phyloP scores from a whole-genome alignment of 1,140 invertebrate species.

The Idris sp. region DNA sequence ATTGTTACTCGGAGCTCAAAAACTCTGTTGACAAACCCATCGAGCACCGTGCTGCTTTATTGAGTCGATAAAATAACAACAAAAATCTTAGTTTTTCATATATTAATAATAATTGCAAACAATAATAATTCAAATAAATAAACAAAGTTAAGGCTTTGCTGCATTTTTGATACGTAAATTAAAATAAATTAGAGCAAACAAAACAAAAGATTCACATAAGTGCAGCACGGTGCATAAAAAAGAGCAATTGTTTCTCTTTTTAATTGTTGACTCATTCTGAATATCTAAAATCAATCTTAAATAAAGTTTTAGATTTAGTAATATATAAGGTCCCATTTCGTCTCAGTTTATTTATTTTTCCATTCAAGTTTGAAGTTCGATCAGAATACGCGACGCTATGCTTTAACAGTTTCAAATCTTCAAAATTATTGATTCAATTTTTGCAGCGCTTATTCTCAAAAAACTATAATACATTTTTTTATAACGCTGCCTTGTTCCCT shows the following conservation, averaged over 20 bases:
- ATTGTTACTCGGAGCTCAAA: conserved; percentile 46
- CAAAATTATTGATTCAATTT: neutral
- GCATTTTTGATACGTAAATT: conserved; percentile 31
- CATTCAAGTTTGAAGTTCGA: conserved; percentile 45
- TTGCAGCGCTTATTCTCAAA: neutral
- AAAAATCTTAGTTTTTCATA: too few species aligned
- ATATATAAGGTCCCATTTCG: conserved; percentile 43
- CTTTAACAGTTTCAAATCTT: conserved; percentile 7
- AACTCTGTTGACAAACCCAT: conserved; percentile 25
- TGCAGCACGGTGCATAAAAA: conserved; percentile 44
- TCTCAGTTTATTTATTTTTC: conserved; percentile 60
- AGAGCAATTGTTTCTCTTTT: conserved; percentile 42
- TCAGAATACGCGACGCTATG: conserved; percentile 13
- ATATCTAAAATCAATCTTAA: conserved; percentile 45
- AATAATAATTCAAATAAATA: conserved; percentile 18
- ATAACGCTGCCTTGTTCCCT: too few species aligned
- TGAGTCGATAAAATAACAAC: neutral
- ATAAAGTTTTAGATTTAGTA: conserved; percentile 43
- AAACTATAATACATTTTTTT: too few species aligned
- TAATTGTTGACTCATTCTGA: conserved; percentile 41
- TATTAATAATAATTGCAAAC: too few species aligned
- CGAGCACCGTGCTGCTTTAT: conserved; percentile 41
- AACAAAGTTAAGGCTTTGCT: conserved; percentile 23
- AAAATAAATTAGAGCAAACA: neutral
- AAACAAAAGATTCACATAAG: neutral